Evolutionary conservation across 1,140 invertebrate species (phyloP), one percentile per base, ranked within the genome.

Genomic region (Orchestia grillus): DNA sequence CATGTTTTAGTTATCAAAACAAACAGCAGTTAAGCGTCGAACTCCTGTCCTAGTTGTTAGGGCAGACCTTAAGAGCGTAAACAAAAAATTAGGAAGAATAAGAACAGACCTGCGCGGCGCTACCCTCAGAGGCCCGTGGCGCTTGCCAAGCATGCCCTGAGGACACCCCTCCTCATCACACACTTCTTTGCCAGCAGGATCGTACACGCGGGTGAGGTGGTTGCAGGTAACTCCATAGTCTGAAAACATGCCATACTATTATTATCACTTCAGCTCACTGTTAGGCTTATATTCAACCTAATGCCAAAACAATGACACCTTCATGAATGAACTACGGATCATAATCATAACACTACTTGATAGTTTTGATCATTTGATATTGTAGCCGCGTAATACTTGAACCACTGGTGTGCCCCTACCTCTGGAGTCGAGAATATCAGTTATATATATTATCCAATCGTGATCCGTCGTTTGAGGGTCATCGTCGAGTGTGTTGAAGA

Each of bases 381-480:
- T n/a, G n/a, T n/a, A n/a, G n/a, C 47, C 19, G 47, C 47, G 47
- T 53, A 19, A 53, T 53, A 53, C 47, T 19, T 8, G 47, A 53
- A 53, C 6, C 19, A 53, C 47, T 53, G 47, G 36, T 77, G 28
- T 77, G 62, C 28, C 92, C 43, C 3, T 44, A 94, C 92, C 92
- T 94, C 92, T 44, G 11, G 92, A 94, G 97, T 99, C 98, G 40
- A 99, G 98, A 96, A 99, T 98, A 97, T 99, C 99, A 0, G 99
- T 99, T 11, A 98, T 98, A 97, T 98, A 99, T 88, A 99, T 98
- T 97, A 99, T 98, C 99, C 99, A 99, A 44, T 98, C 98, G 97
- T 99, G 99, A 96, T 98, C 98, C 0, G 98, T 98, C 88, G 98
- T 98, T 47, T 97, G 96, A 15, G 97, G 97, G 41, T 97, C 97